These are phyloP conservation scores for Drosophila oshimai DNA, from an alignment of 1,140 invertebrate genomes.

Conservation along the genomic window DNA sequence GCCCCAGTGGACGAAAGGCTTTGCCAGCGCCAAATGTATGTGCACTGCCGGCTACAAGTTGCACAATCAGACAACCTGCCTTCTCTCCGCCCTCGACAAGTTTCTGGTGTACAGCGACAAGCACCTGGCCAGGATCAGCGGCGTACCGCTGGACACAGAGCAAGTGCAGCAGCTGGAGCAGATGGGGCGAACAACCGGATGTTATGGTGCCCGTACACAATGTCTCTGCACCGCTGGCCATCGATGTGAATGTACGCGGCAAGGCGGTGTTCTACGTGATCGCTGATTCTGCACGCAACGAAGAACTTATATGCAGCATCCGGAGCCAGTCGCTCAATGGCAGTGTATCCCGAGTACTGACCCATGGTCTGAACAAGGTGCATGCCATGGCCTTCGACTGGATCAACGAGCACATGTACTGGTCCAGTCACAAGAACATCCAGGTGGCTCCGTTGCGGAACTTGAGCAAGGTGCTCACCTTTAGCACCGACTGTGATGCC, in stretches of 20 bases:
- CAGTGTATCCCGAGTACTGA: constrained; percentile 68
- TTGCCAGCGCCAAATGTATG: constrained; percentile 86
- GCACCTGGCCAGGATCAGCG: constrained; percentile 86
- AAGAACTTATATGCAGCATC: constrained; percentile 41
- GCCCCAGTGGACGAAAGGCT: constrained; percentile 84
- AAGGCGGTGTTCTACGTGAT: constrained; percentile 86
- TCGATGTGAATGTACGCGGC: constrained; percentile 88
- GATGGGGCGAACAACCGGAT: constrained; percentile 77
- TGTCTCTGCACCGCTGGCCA: constrained; percentile 85
- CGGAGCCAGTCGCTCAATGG: constrained; percentile 60
- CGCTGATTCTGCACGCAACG: background rate
- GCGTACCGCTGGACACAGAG: constrained; percentile 83
- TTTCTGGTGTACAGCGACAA: constrained; percentile 87
- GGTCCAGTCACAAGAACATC: constrained; percentile 85
- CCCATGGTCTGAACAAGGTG: constrained; percentile 82
- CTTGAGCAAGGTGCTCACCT: constrained; percentile 53
- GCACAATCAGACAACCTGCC: constrained; percentile 84
- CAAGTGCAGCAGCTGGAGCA: constrained; percentile 57
- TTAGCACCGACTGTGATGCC: constrained; percentile 55
- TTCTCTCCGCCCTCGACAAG: constrained; percentile 83
- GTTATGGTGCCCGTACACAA: constrained; percentile 88
- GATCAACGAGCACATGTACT: constrained; percentile 92
- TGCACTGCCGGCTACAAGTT: constrained; percentile 88
- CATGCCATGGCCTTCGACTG: constrained; percentile 88
- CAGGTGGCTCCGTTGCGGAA: constrained; percentile 63